Evolutionary conservation across 2,888 invertebrate species (phyloP), one percentile per base, ranked within the genome.

Genomic region (Tiliacea aurago): DNA sequence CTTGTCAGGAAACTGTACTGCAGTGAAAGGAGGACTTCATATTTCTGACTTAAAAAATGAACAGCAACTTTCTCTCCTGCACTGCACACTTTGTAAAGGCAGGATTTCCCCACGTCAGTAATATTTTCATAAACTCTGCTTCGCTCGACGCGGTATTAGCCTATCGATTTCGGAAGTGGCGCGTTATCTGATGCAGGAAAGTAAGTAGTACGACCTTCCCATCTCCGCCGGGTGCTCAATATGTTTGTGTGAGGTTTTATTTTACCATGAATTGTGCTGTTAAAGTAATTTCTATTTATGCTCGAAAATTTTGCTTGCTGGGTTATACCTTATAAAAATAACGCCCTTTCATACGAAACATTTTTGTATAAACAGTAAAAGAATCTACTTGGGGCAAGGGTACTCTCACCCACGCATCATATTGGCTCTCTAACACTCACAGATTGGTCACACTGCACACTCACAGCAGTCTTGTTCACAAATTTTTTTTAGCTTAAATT

Each of bases 91-190:
- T 53, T 65, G 51, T 43, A 62, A 53, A 70, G 55, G 13, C 79
- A 65, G 83, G 83, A 83, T 70, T 53, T 78, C 58, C 64, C 41
- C 64, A 61, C 68, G 58, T 23, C 64, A 15, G 49, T 65, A 78
- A 81, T 82, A 78, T 82, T 73, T 74, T 71, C 74, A 82, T 82
- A 82, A 78, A 81, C 13, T 49, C 41, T 47, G 61, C 64, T 43
- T 37, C 43, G 51, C 59, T 51, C 45, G 51, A 41, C 41, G 49
- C 53, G 66, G 71, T 78, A 78, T 75, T 73, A 87, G 68, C 69
- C 80, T 73, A 84, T 81, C 81, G 75, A 75, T 77, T 84, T 85
- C 81, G 88, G 87, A 86, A 87, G 84, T 84, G 65, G 74, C 64
- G 75, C 64, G 68, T 80, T 86, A 88, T 87, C 86, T 80, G 78